These are phyloP conservation scores for Pedionomus torquatus DNA, from an alignment of 2,113 vertebrate species.

Conservation along the genomic window DNA sequence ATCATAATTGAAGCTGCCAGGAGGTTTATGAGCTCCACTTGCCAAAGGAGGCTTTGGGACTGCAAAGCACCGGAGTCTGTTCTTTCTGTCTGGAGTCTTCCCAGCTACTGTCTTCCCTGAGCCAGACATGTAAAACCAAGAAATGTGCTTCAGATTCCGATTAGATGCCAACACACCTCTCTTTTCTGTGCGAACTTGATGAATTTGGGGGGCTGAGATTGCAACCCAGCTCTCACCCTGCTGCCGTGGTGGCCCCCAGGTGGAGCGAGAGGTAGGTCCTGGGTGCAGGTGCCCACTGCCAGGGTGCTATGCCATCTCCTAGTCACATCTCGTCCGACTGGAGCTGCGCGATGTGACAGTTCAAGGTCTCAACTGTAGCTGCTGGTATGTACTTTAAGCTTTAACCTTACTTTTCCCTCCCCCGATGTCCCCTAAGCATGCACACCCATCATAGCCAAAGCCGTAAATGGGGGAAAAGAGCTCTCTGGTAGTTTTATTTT, in stretches of 20 bases:
- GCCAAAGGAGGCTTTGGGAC: background rate
- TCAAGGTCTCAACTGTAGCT: background rate
- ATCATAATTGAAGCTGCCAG: slow-evolving; percentile 37
- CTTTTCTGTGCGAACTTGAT: background rate
- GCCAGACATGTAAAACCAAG: background rate
- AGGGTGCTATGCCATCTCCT: background rate
- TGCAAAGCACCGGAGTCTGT: background rate
- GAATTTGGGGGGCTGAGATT: background rate
- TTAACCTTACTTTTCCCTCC: background rate
- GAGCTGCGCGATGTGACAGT: slow-evolving; percentile 26
- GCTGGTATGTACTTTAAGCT: background rate
- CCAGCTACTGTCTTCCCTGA: background rate
- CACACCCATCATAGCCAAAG: background rate
- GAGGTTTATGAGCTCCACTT: slow-evolving; percentile 22
- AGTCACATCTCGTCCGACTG: slow-evolving; percentile 10
- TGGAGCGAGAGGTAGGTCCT: background rate
- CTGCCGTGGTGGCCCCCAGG: background rate
- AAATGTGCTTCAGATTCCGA: background rate
- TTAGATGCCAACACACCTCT: background rate
- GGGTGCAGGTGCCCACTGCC: background rate
- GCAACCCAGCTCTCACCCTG: background rate
- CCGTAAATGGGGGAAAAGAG: background rate
- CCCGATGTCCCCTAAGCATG: background rate
- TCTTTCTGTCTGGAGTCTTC: slow-evolving; percentile 7
- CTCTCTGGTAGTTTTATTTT: background rate